phyloP scores from a whole-genome alignment of 1,140 invertebrate species.

The Trachelipus rathkii region DNA sequence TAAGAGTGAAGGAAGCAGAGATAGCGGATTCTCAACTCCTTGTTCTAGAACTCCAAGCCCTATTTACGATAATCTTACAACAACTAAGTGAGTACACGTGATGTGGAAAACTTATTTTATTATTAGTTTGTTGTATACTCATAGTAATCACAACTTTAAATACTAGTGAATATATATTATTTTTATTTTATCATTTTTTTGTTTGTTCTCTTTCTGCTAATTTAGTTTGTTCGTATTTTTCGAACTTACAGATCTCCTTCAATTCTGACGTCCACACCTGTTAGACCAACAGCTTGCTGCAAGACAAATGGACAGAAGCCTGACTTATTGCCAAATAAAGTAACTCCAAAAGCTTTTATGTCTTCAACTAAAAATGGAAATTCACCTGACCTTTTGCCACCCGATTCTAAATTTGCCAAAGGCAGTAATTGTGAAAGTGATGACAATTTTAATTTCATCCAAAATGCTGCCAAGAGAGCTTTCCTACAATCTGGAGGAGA shows the following conservation, averaged over 20 bases:
- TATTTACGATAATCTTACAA: constrained; percentile 35
- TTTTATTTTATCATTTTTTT: too few species aligned
- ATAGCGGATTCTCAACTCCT: constrained; percentile 40
- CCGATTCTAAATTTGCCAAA: neutral
- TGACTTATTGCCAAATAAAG: constrained; percentile 43
- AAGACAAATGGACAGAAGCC: constrained; percentile 32
- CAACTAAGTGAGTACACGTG: constrained; percentile 34
- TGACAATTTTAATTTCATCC: neutral
- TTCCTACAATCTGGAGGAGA: constrained; percentile 21
- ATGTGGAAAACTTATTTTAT: neutral
- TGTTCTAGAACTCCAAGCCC: constrained; percentile 38
- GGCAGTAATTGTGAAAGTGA: constrained; percentile 27
- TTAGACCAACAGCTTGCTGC: constrained; percentile 24
- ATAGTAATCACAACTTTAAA: too few species aligned
- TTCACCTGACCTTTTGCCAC: neutral
- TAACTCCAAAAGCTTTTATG: constrained; percentile 28
- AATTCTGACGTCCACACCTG: constrained; percentile 40
- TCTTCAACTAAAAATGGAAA: neutral
- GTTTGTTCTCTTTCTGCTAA: too few species aligned
- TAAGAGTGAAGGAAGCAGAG: constrained; percentile 17
- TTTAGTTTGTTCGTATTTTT: neutral
- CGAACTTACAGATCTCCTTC: constrained; percentile 21
- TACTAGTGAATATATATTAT: too few species aligned
- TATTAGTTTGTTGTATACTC: neutral
- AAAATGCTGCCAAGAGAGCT: constrained; percentile 17